Conservation (phyloP, 2,888 invertebrate species). For the Automeris io region DNA sequence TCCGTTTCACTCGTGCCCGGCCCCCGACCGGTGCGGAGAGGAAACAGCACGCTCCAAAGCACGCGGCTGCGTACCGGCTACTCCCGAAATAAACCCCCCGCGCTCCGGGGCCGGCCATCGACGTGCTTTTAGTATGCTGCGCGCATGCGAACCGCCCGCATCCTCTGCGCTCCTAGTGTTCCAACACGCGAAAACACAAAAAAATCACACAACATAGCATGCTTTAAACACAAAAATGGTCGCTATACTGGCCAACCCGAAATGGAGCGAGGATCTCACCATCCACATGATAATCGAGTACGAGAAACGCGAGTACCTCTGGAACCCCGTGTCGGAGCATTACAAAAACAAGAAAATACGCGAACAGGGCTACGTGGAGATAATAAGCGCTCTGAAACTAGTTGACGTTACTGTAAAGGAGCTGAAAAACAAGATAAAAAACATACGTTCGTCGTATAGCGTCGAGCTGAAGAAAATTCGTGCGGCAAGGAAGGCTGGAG, state of each 20-base stretch:
- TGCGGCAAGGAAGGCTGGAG: conserved; percentile 72
- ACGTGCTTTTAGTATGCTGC: conserved; percentile 78
- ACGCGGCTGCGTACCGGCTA: conserved; percentile 76
- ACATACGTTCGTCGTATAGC: conserved; percentile 73
- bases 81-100: conserved; percentile 75
- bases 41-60: conserved; percentile 75
- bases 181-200: conserved; percentile 45
- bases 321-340: conserved; percentile 71
- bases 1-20: conserved; percentile 74
- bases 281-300: conserved; percentile 73
- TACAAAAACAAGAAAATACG: conserved; percentile 73
- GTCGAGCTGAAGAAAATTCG: conserved; percentile 74
- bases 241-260: conserved; percentile 69
- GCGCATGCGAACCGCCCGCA: conserved; percentile 77
- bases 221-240: conserved; percentile 59
- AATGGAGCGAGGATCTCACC: conserved; percentile 73
- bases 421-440: conserved; percentile 74
- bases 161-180: conserved; percentile 66
- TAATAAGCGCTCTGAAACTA: conserved; percentile 65
- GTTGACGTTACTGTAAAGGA: conserved; percentile 70
- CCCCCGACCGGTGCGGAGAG: conserved; percentile 66
- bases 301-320: conserved; percentile 69
- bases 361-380: conserved; percentile 70
- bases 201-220: conserved; percentile 40
- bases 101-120: conserved; percentile 64